Evolutionary conservation across 2,113 vertebrate species (phyloP).

Genomic region (Octodon degus): DNA sequence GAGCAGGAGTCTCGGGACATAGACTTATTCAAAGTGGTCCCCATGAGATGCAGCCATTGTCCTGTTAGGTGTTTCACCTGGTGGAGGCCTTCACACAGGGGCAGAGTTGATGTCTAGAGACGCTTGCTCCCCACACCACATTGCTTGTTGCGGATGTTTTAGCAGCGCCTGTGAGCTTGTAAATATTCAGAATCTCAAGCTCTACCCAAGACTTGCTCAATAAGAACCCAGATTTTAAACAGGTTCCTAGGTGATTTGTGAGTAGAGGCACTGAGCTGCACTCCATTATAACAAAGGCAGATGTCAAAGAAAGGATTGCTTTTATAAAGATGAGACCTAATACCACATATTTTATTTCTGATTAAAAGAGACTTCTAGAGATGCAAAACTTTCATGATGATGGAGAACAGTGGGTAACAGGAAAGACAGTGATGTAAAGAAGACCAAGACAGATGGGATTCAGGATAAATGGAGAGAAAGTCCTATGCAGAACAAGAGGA

Average conservation of each 20-base stretch:
- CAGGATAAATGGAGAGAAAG: rapidly evolving
- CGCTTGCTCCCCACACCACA: too few species aligned
- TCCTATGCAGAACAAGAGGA: background rate
- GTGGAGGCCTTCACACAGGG: too few species aligned
- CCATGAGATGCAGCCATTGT: background rate
- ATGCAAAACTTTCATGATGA: background rate
- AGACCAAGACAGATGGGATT: background rate
- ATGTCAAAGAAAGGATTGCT: too few species aligned
- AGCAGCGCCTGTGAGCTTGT: background rate
- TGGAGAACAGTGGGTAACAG: background rate
- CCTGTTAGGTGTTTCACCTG: background rate
- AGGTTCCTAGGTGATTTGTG: too few species aligned
- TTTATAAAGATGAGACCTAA: background rate
- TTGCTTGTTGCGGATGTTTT: background rate
- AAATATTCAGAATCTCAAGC: background rate
- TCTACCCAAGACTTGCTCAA: background rate
- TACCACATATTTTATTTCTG: background rate
- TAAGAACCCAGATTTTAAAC: background rate
- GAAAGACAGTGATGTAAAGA: background rate
- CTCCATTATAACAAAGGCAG: background rate
- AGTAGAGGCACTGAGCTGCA: background rate
- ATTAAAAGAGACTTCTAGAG: background rate
- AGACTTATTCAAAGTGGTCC: background rate
- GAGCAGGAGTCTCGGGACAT: background rate
- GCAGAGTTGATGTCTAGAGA: background rate